Evolutionary conservation across 2,888 invertebrate species (phyloP), one percentile per base, ranked within the genome.

Genomic region (Siphonodentalium dalli): DNA sequence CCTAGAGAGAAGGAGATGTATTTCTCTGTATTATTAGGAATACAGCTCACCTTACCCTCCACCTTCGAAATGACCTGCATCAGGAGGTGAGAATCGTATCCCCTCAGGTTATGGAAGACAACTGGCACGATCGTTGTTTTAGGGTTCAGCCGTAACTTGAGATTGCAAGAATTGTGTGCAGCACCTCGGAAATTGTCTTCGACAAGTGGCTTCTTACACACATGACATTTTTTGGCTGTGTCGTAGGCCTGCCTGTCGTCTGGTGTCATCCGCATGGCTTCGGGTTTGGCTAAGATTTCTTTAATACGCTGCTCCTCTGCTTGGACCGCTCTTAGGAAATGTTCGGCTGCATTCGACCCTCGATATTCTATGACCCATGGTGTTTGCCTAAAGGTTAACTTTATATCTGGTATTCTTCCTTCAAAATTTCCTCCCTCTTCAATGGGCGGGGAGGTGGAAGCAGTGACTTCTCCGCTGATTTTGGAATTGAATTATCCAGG

Each of bases 21-120:
- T 23, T 61, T 67, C 58, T 64, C 62, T 27, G 49, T 43, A 33
- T 48, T 67, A 37, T 65, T 60, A 15, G 66, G 58, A 42, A 66
- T 63, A 23, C 65, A 59, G 7, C 35, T 37, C 23, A 63, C 54
- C 8, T 39, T 34, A 20, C 35, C 40, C 2, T 40, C 48, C 11
- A 34, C 43, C 43, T 42, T 38, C 11, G 51, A 54, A 21, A 42
- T 26, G 44, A 31, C 24, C 38, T 51, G 42, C 28, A 33, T 34
- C 15, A 58, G 26, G 9, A 54, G 21, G 31, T 58, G 58, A 13
- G 43, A 27, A 33, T 58, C 56, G 33, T 48, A 60, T 11, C 53
- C 46, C n/a, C 47, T 21, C 3, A 60, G 26, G 37, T 60, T 56
- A 24, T 60, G 56, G 43, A 60, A 60, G 8, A 60, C n/a, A 11